phyloP scores from a whole-genome alignment of 2,888 invertebrate genomes.

The Catocala fraxini region DNA sequence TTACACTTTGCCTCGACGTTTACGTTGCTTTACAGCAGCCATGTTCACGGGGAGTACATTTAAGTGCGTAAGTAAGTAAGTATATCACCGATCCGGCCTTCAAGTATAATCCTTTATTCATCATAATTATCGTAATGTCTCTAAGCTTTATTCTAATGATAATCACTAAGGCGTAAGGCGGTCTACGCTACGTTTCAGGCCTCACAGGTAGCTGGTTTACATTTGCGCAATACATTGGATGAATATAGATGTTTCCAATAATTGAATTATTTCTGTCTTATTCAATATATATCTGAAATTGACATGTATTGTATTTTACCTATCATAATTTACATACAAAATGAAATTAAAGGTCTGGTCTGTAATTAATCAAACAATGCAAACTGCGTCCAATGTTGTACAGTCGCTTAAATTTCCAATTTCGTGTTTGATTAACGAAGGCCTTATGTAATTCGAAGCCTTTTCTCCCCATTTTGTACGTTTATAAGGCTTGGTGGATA shows the following conservation, averaged over 20 bases:
- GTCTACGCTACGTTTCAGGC: too few species aligned
- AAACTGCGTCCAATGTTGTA: conserved; percentile 38
- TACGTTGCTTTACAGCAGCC: too few species aligned
- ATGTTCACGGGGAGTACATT: too few species aligned
- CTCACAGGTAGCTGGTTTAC: too few species aligned
- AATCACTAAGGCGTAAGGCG: too few species aligned
- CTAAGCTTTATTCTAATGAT: too few species aligned
- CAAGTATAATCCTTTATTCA: too few species aligned
- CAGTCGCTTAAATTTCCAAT: conserved; percentile 54
- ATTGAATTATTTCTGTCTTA: conserved; percentile 6
- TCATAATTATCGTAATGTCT: too few species aligned
- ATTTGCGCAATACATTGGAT: neutral
- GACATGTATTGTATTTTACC: conserved; percentile 15
- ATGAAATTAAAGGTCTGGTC: conserved; percentile 34
- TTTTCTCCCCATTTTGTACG: conserved; percentile 50
- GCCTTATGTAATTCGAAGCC: conserved; percentile 56
- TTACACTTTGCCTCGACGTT: too few species aligned
- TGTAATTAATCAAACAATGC: conserved; percentile 43
- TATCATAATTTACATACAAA: conserved; percentile 23
- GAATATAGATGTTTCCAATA: neutral
- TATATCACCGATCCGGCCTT: too few species aligned
- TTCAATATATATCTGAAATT: conserved; percentile 11
- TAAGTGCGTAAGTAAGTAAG: too few species aligned
- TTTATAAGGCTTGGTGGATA: conserved; percentile 47
- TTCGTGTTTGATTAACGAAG: conserved; percentile 57